A percentile compares a stretch with the other conserved stretches of the same genome.
Conservation (phyloP, 1,140 invertebrate species). For the Coenobita brevimanus region DNA sequence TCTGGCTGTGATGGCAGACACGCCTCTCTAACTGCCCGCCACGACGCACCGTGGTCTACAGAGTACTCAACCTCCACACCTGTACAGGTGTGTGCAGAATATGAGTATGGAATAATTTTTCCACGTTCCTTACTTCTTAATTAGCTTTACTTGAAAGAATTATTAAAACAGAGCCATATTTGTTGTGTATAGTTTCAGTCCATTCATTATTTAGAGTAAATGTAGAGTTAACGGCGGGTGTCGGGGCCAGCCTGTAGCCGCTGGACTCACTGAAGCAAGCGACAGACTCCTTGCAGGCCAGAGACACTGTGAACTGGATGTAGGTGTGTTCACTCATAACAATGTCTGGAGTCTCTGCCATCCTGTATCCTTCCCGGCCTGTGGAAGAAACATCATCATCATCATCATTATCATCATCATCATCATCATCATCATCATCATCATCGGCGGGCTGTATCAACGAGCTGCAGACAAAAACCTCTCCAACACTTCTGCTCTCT, state of each 20-base stretch:
- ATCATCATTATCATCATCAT: too few relatives aligned
- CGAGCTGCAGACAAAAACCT: too few relatives aligned
- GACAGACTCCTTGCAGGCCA: constrained; percentile 72
- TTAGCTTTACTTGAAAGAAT: too few relatives aligned
- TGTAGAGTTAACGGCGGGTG: too few relatives aligned
- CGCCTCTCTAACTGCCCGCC: constrained; percentile 34
- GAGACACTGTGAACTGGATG: constrained; percentile 74
- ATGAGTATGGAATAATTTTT: background rate
- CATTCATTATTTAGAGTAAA: too few relatives aligned
- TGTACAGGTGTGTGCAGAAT: constrained; percentile 32
- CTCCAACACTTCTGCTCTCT: too few relatives aligned
- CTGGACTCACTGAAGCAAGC: constrained; percentile 72
- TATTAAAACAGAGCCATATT: too few relatives aligned
- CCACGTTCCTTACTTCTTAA: too few relatives aligned
- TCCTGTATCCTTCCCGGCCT: constrained; percentile 71
- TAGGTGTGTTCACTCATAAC: constrained; percentile 72
- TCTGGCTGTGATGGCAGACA: constrained; percentile 62
- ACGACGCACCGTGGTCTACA: constrained; percentile 61
- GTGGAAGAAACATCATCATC: background rate
- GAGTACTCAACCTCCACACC: constrained; percentile 67
- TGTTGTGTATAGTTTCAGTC: too few relatives aligned
- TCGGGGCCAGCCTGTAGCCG: too few relatives aligned
- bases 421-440: too few relatives aligned
- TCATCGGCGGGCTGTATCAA: too few relatives aligned
- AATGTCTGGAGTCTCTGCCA: constrained; percentile 75